phyloP scores from a whole-genome alignment of 1,140 invertebrate species.

The Dufourea novaeangliae region DNA sequence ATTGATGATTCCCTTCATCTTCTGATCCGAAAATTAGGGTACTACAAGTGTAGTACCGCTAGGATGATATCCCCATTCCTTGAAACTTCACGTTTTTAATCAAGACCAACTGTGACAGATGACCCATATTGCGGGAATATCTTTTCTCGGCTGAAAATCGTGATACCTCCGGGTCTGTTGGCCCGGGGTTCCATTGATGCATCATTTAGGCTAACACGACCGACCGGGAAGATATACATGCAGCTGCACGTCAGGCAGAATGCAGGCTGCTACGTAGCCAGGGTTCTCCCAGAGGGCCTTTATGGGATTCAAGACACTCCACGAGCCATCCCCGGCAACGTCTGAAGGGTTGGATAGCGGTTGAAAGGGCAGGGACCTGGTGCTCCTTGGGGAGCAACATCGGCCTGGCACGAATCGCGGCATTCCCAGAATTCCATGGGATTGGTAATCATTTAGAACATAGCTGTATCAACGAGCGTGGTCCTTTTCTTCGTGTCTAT shows the following conservation, averaged over 20 bases:
- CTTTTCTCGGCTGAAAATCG: neutral
- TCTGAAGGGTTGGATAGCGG: slow-evolving; percentile 43
- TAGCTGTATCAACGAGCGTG: slow-evolving; percentile 20
- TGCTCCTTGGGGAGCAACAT: slow-evolving; percentile 10
- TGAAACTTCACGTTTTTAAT: no score
- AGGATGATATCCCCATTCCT: no score
- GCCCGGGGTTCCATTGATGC: slow-evolving; percentile 15
- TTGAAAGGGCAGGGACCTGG: slow-evolving; percentile 33
- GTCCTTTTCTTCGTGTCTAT: neutral
- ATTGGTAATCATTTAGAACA: slow-evolving; percentile 16
- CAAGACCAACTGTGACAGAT: no score
- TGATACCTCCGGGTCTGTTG: neutral
- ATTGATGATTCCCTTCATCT: no score
- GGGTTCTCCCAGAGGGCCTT: slow-evolving; percentile 50
- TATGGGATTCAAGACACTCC: slow-evolving; percentile 44
- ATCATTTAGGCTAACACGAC: slow-evolving; percentile 48
- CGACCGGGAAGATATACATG: slow-evolving; percentile 19
- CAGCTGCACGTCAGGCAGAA: slow-evolving; percentile 13
- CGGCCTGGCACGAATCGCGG: slow-evolving; percentile 1
- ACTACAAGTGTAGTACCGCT: no score
- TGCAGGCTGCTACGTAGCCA: slow-evolving; percentile 34
- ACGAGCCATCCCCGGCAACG: slow-evolving; percentile 24
- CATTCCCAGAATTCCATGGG: slow-evolving; percentile 11
- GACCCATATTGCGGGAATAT: no score
- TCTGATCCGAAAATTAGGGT: no score